A percentile compares a stretch with the other conserved stretches of the same genome.
phyloP scores from a whole-genome alignment of 2,113 vertebrate genomes.

The Burhinus oedicnemus region DNA sequence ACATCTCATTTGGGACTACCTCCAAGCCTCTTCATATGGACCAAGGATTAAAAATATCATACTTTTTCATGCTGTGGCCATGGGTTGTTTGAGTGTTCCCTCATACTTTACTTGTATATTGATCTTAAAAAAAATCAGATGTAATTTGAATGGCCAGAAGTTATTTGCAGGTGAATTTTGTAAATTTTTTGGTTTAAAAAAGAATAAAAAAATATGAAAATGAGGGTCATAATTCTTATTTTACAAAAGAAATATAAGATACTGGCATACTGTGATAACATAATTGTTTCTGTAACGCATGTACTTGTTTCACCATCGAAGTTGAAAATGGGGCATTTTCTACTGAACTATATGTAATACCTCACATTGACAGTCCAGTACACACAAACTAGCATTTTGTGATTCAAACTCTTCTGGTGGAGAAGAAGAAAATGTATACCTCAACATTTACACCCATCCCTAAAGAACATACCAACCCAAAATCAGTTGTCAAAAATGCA shows the following conservation, averaged over 20 bases:
- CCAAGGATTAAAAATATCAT: neutral
- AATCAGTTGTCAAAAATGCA: neutral
- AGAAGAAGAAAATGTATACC: neutral
- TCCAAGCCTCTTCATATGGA: neutral
- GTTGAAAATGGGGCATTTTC: neutral
- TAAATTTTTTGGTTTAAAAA: neutral
- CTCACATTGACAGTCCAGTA: neutral
- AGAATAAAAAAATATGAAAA: neutral
- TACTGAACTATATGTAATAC: neutral
- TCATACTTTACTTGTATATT: neutral
- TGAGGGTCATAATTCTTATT: neutral
- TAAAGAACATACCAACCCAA: neutral
- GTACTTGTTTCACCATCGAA: neutral
- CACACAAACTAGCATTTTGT: neutral
- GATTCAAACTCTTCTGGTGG: neutral
- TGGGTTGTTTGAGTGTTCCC: neutral
- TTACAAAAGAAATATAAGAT: neutral
- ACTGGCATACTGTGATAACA: neutral
- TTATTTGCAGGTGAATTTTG: neutral
- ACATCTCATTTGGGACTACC: neutral
- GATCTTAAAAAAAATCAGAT: neutral
- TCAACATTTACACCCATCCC: neutral
- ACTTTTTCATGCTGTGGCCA: neutral
- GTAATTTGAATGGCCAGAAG: neutral
- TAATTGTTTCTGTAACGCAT: neutral